These are phyloP conservation scores for Leptothorax acervorum DNA, from an alignment of 2,888 invertebrate genomes.

Conservation along the genomic window DNA sequence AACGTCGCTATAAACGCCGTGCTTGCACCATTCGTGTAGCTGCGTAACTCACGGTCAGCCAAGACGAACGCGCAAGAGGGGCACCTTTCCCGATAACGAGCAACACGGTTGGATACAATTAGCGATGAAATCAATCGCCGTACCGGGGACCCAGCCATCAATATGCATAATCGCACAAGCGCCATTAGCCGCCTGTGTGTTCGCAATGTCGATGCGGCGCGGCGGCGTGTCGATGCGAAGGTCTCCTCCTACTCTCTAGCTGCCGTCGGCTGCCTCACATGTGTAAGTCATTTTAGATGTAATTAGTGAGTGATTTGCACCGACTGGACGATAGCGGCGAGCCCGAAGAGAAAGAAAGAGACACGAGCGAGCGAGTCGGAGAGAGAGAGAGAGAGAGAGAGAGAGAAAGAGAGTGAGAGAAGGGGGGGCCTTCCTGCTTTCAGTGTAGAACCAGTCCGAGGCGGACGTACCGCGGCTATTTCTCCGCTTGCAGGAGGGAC, in stretches of 20 bases:
- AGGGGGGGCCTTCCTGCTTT: constrained; percentile 50
- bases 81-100: constrained; percentile 68
- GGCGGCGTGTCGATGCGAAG: constrained; percentile 34
- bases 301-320: constrained; percentile 80
- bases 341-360: constrained; percentile 8
- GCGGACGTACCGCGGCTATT: constrained; percentile 59
- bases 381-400: neutral
- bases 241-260: constrained; percentile 32
- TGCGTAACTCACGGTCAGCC: neutral
- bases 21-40: neutral
- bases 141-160: constrained; percentile 73
- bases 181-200: constrained; percentile 75
- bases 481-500: constrained; percentile 77
- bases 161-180: constrained; percentile 78
- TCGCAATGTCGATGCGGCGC: constrained; percentile 34
- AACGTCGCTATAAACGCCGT: constrained; percentile 54
- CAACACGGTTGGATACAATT: constrained; percentile 79
- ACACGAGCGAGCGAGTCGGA: neutral
- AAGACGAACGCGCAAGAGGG: constrained; percentile 9
- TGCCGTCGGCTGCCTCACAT: constrained; percentile 34
- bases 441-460: constrained; percentile 68
- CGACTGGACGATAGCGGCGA: constrained; percentile 69
- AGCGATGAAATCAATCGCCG: constrained; percentile 79
- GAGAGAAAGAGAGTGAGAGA: constrained; percentile 44
- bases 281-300: constrained; percentile 73